phyloP scores from a whole-genome alignment of 1,140 invertebrate species.

The Pseudomyrmex dendroicus region DNA sequence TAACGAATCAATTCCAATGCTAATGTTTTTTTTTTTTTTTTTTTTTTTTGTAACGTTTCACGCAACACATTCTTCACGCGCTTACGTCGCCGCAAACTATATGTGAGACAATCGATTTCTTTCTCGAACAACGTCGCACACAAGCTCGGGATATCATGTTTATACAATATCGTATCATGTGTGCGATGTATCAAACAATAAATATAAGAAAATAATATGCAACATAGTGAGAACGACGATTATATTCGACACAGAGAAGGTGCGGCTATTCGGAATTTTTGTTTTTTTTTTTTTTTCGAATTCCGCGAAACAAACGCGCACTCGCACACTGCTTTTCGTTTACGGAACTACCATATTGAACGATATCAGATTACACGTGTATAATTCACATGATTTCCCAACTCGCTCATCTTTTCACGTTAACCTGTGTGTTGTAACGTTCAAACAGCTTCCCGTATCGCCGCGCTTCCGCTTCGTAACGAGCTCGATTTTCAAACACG shows the following conservation, averaged over 20 bases:
- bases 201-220: too few relatives aligned
- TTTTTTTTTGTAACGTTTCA: not conserved
- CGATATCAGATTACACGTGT: not conserved
- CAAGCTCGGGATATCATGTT: too few relatives aligned
- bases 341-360: not conserved
- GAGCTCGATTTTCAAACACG: not conserved
- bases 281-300: not conserved
- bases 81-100: not conserved
- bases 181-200: too few relatives aligned
- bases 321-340: not conserved
- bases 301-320: not conserved
- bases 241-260: slow-evolving; percentile 14
- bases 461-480: slow-evolving; percentile 4
- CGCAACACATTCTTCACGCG: not conserved
- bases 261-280: slow-evolving; percentile 32
- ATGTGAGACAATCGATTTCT: not conserved
- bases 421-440: slow-evolving; percentile 22
- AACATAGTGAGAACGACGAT: not conserved
- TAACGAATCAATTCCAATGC: not conserved
- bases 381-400: slow-evolving; percentile 33
- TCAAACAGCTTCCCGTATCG: slow-evolving; percentile 28
- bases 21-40: not conserved
- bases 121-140: too few relatives aligned
- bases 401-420: slow-evolving; percentile 13
- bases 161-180: too few relatives aligned